phyloP scores from a whole-genome alignment of 2,888 invertebrate species.

The Thecocarcelia acutangulata region DNA sequence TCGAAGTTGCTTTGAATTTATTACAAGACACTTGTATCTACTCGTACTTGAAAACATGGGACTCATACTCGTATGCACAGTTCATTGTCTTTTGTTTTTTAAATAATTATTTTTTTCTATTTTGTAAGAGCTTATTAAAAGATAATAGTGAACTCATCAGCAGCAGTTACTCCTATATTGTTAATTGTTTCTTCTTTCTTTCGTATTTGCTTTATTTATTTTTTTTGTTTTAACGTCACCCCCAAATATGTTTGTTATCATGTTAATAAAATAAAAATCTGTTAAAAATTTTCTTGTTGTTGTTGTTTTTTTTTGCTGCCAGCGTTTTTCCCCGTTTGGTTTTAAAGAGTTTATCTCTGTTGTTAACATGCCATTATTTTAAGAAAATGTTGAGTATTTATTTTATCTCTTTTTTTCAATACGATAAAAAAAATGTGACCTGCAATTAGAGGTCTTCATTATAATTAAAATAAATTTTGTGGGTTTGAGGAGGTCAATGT shows the following conservation, averaged over 20 bases:
- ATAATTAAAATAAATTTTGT: neutral
- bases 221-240: slow-evolving; percentile 30
- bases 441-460: slow-evolving; percentile 40
- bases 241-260: slow-evolving; percentile 16
- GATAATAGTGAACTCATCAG: slow-evolving; percentile 3
- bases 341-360: slow-evolving; percentile 9
- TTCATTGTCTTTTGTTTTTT: slow-evolving; percentile 18
- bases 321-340: slow-evolving; percentile 15
- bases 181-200: slow-evolving; percentile 14
- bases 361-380: slow-evolving; percentile 44
- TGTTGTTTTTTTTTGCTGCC: slow-evolving; percentile 8
- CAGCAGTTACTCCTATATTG: slow-evolving; percentile 9
- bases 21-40: neutral
- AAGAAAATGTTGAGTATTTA: slow-evolving; percentile 5
- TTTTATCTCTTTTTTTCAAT: neutral
- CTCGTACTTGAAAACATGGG: neutral
- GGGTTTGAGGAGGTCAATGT: slow-evolving; percentile 37
- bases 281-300: neutral
- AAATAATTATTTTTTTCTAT: neutral
- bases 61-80: too few species aligned
- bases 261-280: neutral
- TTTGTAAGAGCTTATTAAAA: neutral
- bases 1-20: neutral
- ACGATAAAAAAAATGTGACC: slow-evolving; percentile 7
- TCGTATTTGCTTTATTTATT: neutral